Base-by-base conservation (phyloP, 2,113 vertebrate genomes). In the Oncorhynchus nerka region DNA sequence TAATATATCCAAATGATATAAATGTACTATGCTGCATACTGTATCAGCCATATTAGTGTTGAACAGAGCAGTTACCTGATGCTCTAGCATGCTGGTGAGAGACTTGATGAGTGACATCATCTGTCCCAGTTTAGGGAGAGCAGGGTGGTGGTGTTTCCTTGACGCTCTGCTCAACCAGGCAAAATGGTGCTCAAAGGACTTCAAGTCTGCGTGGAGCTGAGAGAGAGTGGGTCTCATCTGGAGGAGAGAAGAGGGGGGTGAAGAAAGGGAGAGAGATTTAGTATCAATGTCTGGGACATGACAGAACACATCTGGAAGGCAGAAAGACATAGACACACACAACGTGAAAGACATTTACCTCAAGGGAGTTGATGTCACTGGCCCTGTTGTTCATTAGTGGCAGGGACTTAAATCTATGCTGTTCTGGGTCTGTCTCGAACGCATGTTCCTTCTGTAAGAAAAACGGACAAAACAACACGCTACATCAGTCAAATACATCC, bases 371-470 rank as follows among this genome's bases (percentile, higher is more conserved):
- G 86, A 94, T 91, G 82, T 94, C 92, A 86, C 84, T 87, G 85
- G 90, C 93, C 90, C 88, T 92, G 90, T 90, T 92, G 89, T 85
- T 91, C 87, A 94, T 92, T 79, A 92, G 90, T 86, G 94, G 94
- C 88, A 94, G 91, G 75, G 93, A 92, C 74, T 90, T 91, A 83
- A 94, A 93, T 87, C 90, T 91, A 89, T 93, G 93, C 49, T 91
- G 91, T 79, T 93, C 92, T 79, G 91, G 85, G 30, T 91, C 90
- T 49, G 90, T 83, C 49, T 90, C 87, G 72, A 93, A 89, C 19
- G 89, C 89, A 75, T 92, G 92, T 80, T 93, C 91, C 76, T 72
- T 93, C 94, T 94, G 90, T 81, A 92, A 89, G 85, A 87, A 67
- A 91, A 88, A 89, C 0, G 49, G 19, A 87, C 74, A 79, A 79